Evolutionary conservation across 2,888 invertebrate genomes (phyloP).

Genomic region (Leucania comma): DNA sequence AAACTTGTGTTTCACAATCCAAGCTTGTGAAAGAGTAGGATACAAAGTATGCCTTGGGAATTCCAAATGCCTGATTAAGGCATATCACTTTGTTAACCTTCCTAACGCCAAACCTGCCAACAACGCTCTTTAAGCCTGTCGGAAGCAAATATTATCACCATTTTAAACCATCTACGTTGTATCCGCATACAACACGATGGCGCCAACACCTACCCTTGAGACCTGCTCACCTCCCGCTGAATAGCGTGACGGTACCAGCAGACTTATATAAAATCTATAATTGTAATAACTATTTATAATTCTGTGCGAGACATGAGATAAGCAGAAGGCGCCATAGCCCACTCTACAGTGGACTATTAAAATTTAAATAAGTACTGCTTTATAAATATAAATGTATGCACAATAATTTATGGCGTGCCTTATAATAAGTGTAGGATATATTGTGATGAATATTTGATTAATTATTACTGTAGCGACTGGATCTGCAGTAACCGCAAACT

Average conservation of each 20-base stretch:
- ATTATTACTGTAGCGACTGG: constrained; percentile 26
- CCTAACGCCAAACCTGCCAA: constrained; percentile 24
- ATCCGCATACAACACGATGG: constrained; percentile 41
- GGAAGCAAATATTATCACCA: constrained; percentile 45
- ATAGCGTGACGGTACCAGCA: constrained; percentile 34
- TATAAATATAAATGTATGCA: constrained; percentile 60
- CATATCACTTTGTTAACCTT: constrained; percentile 24
- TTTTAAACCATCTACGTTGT: constrained; percentile 28
- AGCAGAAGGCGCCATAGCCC: constrained; percentile 56
- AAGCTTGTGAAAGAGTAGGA: background rate
- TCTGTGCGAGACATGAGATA: constrained; percentile 39
- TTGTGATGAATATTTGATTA: constrained; percentile 41
- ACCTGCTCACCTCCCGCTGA: constrained; percentile 48
- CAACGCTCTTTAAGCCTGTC: constrained; percentile 37
- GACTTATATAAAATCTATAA: constrained; percentile 57
- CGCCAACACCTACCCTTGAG: constrained; percentile 53
- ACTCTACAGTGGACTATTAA: constrained; percentile 54
- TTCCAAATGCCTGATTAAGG: constrained; percentile 11
- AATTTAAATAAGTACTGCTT: constrained; percentile 56
- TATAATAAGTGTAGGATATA: constrained; percentile 41
- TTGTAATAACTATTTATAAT: constrained; percentile 59
- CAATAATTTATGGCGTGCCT: constrained; percentile 59
- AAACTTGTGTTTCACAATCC: background rate
- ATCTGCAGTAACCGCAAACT: constrained; percentile 12
- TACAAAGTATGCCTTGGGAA: background rate